Conservation (phyloP, 2,797 vertebrate genomes). For the Triplophysa bombifrons region DNA sequence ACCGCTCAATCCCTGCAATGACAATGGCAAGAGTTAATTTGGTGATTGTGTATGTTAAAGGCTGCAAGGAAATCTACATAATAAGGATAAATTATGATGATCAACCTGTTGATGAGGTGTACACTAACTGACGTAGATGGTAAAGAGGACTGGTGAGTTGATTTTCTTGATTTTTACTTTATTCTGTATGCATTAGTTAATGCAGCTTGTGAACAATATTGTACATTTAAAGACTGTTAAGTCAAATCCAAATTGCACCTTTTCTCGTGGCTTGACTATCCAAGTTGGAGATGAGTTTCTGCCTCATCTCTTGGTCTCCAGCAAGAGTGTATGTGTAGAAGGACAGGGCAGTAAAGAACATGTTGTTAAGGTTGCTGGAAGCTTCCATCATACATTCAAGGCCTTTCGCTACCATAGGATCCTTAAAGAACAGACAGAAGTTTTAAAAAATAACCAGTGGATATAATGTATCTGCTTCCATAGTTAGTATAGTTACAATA, state of each 20-base stretch:
- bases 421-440: conserved; percentile 58
- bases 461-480: background rate
- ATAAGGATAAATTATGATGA: no score
- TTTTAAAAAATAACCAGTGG: no score
- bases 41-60: no score
- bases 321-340: conserved; percentile 81
- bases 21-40: background rate
- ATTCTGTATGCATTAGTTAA: no score
- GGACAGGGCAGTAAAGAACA: conserved; percentile 75
- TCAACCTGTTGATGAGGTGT: no score
- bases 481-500: no score
- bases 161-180: no score
- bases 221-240: no score
- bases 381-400: conserved; percentile 70
- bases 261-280: conserved; percentile 55
- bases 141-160: no score
- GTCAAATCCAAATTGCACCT: background rate
- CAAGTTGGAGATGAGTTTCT: conserved; percentile 66
- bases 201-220: no score
- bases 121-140: no score
- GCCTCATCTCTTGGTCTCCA: conserved; percentile 62
- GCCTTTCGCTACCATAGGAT: conserved; percentile 59
- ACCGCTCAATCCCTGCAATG: conserved; percentile 62
- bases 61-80: no score
- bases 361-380: conserved; percentile 57